Evolutionary conservation across 1,140 invertebrate species (phyloP).

Genomic region (Zaprionus tsacasi): DNA sequence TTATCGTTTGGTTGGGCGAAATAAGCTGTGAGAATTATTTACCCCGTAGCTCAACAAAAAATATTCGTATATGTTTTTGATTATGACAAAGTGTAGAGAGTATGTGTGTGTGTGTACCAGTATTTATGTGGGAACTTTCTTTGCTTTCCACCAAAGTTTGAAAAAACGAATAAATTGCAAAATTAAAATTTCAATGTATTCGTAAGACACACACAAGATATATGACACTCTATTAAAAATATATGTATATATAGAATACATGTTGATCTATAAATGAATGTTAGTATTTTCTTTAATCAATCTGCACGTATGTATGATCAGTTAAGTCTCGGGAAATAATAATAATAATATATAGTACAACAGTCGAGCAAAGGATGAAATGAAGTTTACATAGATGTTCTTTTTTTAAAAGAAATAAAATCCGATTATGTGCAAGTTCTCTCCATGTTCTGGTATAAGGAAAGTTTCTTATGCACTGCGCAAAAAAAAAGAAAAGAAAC

Average conservation of each 20-base stretch:
- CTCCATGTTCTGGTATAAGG: neutral
- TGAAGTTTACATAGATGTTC: neutral
- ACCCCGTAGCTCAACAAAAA: neutral
- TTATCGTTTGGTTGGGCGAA: neutral
- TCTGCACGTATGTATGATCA: too few relatives aligned
- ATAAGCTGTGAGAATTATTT: neutral
- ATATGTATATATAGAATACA: neutral
- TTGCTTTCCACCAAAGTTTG: neutral
- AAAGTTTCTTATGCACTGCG: neutral
- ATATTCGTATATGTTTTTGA: neutral
- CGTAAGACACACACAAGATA: neutral
- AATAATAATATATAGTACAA: too few relatives aligned
- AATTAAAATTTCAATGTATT: neutral
- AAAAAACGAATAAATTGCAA: neutral
- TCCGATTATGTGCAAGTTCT: neutral
- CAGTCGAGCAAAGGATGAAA: neutral
- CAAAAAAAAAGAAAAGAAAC: neutral
- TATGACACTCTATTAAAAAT: neutral
- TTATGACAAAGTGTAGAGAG: constrained; percentile 3
- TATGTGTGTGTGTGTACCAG: neutral
- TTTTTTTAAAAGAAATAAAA: neutral
- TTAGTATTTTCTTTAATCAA: neutral
- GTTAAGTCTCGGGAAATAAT: too few relatives aligned
- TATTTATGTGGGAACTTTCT: neutral
- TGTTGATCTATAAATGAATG: neutral